Conservation (phyloP, 2,113 vertebrate genomes). For the Bubo scandiacus region DNA sequence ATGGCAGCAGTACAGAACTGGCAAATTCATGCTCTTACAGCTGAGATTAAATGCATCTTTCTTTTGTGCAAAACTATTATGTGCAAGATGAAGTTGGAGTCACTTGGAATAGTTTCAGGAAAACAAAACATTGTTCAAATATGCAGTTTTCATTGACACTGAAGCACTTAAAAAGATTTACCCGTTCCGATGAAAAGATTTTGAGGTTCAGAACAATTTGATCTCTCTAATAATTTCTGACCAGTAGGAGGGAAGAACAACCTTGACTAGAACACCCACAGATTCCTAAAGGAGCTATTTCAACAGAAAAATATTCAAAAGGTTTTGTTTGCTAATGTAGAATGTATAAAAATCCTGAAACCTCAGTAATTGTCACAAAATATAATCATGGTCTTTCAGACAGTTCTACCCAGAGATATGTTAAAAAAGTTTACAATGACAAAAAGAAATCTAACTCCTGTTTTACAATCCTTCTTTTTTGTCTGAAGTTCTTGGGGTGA, state of each 20-base stretch:
- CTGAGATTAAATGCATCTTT: not conserved
- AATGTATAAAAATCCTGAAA: not conserved
- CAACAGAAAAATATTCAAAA: not conserved
- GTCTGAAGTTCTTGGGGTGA: not conserved
- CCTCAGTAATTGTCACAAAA: not conserved
- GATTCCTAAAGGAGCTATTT: not conserved
- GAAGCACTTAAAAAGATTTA: not conserved
- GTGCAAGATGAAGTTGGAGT: not conserved
- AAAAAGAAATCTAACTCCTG: not conserved
- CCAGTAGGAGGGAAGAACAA: not conserved
- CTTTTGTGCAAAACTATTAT: not conserved
- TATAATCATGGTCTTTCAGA: not conserved
- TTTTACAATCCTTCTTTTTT: not conserved
- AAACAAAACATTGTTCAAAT: not conserved
- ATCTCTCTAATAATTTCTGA: not conserved
- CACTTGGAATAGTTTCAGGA: not conserved
- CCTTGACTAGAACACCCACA: not conserved
- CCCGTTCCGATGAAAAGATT: not conserved
- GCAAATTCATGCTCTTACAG: not conserved
- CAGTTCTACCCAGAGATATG: not conserved
- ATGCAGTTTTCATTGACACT: not conserved
- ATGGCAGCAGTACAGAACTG: not conserved
- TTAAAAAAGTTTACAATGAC: not conserved
- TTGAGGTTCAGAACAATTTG: not conserved
- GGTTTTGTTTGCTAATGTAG: not conserved